A percentile compares a stretch with the other conserved stretches of the same genome.
phyloP scores from a whole-genome alignment of 2,888 invertebrate species.

The Acleris sparsana region DNA sequence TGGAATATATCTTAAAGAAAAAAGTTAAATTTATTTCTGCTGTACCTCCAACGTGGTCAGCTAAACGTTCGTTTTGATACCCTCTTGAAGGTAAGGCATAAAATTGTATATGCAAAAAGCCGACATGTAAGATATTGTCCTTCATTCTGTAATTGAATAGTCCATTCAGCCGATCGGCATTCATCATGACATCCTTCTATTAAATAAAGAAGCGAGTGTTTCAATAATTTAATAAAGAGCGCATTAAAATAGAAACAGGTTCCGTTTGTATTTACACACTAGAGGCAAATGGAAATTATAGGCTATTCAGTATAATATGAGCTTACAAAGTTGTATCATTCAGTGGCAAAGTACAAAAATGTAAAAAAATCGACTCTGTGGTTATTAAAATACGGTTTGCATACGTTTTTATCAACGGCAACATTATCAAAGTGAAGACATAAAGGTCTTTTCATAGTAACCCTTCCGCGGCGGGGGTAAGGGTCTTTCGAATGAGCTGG shows the following conservation, averaged over 20 bases:
- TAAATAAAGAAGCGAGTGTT: slow-evolving; percentile 41
- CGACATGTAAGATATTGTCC: slow-evolving; percentile 8
- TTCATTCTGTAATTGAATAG: slow-evolving; percentile 25
- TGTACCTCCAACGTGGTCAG: too few relatives aligned
- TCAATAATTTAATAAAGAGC: slow-evolving; percentile 47
- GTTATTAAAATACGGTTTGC: background rate
- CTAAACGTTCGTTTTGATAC: too few relatives aligned
- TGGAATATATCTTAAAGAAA: too few relatives aligned
- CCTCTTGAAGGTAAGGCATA: background rate
- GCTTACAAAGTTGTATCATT: slow-evolving; percentile 1
- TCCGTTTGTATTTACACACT: slow-evolving; percentile 48
- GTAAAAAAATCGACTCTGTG: slow-evolving; percentile 6
- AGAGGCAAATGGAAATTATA: slow-evolving; percentile 55
- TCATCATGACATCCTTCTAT: slow-evolving; percentile 34
- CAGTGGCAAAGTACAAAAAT: background rate
- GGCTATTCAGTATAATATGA: slow-evolving; percentile 54
- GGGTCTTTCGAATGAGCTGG: slow-evolving; percentile 50
- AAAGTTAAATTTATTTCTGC: too few relatives aligned
- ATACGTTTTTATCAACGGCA: background rate
- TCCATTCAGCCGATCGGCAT: slow-evolving; percentile 24
- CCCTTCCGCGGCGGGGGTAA: slow-evolving; percentile 47
- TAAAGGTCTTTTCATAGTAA: slow-evolving; percentile 52
- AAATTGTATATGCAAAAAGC: slow-evolving; percentile 8
- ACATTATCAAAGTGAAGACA: slow-evolving; percentile 25
- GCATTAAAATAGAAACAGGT: slow-evolving; percentile 54